These are phyloP conservation scores for Aphrophora alni DNA, from an alignment of 2,888 invertebrate genomes.

Conservation along the genomic window DNA sequence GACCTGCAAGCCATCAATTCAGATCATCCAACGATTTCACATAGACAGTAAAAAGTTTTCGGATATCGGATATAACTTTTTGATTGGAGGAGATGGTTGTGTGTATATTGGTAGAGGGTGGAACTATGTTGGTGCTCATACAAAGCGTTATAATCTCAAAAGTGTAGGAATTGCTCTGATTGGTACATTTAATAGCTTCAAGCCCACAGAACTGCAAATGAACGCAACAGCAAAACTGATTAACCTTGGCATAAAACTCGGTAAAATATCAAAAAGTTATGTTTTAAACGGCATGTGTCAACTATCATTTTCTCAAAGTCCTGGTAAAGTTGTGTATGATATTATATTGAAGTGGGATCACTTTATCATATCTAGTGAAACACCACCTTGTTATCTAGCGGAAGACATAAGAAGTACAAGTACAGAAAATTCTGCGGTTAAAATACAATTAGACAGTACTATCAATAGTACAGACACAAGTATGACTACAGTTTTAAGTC, in stretches of 20 bases:
- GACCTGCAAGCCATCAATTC: conserved; percentile 23
- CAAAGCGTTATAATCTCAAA: conserved; percentile 37
- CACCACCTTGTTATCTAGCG: neutral
- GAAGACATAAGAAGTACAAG: no score
- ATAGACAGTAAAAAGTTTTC: conserved; percentile 27
- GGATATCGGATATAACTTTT: conserved; percentile 58
- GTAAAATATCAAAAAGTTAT: conserved; percentile 36
- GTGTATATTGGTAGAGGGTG: conserved; percentile 59
- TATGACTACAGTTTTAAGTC: no score
- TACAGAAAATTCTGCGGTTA: no score
- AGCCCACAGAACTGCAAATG: conserved; percentile 36
- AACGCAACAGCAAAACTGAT: conserved; percentile 35
- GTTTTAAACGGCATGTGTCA: conserved; percentile 32
- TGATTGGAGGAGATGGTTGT: conserved; percentile 62
- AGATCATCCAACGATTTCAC: conserved; percentile 35
- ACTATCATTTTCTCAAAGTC: conserved; percentile 35
- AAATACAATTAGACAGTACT: no score
- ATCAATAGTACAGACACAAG: no score
- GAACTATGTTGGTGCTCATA: conserved; percentile 55
- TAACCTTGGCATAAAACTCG: conserved; percentile 25
- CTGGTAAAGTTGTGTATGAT: conserved; percentile 26
- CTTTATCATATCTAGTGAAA: neutral
- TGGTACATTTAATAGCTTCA: conserved; percentile 38
- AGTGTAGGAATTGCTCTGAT: conserved; percentile 41
- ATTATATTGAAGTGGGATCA: neutral